These are phyloP conservation scores for Camponotus fellah DNA, from an alignment of 2,888 invertebrate genomes.

Conservation along the genomic window DNA sequence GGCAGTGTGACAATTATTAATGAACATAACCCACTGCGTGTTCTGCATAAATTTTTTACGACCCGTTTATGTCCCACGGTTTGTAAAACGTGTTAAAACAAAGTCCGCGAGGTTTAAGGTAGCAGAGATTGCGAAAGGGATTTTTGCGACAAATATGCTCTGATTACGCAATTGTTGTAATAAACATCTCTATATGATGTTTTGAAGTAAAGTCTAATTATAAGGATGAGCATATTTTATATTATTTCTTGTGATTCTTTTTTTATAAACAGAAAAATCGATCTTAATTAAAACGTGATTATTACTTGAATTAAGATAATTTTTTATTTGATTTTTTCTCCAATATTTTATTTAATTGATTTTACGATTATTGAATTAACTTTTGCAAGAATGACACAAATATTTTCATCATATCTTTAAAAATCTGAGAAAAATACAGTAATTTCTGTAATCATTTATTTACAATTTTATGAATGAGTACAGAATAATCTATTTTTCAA, in stretches of 20 bases:
- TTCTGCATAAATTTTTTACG: slow-evolving; percentile 30
- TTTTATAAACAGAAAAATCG: neutral
- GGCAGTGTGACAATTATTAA: slow-evolving; percentile 69
- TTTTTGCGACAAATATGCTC: neutral
- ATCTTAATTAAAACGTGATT: neutral
- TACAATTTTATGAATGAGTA: neutral
- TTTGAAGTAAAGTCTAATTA: neutral
- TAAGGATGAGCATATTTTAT: neutral
- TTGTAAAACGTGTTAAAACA: slow-evolving; percentile 24
- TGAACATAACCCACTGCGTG: slow-evolving; percentile 52
- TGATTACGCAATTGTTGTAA: neutral
- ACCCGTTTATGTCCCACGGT: slow-evolving; percentile 24
- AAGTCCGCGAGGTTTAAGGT: neutral
- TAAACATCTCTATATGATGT: neutral
- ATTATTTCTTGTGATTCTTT: neutral
- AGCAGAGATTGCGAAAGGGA: neutral
- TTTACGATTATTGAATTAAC: neutral
- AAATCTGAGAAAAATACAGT: neutral
- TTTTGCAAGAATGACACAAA: neutral
- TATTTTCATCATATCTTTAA: neutral
- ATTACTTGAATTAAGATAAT: neutral
- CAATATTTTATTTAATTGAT: neutral
- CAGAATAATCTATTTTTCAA: neutral
- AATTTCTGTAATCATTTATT: slow-evolving; percentile 1
- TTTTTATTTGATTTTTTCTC: neutral